Conservation (phyloP, 2,113 vertebrate genomes). For the Stigmatopora argus region DNA sequence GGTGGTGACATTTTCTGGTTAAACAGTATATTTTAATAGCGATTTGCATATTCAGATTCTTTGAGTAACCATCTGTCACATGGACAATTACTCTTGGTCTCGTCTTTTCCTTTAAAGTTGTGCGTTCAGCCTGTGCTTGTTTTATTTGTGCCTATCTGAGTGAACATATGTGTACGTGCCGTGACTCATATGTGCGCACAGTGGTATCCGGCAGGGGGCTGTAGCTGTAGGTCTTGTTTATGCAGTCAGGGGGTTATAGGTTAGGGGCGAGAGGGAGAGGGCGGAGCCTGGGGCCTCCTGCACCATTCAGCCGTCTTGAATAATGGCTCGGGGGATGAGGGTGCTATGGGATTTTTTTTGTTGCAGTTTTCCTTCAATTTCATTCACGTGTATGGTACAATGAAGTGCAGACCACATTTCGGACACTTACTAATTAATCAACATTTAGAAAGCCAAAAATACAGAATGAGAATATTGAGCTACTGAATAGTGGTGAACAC, state of each 20-base stretch:
- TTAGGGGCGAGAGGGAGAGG: conserved; percentile 54
- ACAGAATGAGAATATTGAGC: conserved; percentile 1
- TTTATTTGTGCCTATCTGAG: conserved; percentile 4
- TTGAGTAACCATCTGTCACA: no score
- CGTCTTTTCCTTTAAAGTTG: background rate
- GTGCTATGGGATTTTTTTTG: conserved; percentile 30
- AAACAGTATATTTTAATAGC: no score
- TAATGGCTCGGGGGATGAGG: conserved; percentile 52
- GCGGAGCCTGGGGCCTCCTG: conserved; percentile 60
- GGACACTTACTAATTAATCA: background rate
- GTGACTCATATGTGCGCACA: conserved; percentile 47
- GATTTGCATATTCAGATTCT: no score
- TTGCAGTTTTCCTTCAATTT: conserved; percentile 18
- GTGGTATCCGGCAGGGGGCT: conserved; percentile 58
- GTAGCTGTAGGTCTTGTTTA: conserved; percentile 69
- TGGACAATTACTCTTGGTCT: no score
- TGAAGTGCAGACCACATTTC: conserved; percentile 11
- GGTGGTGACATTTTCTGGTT: no score
- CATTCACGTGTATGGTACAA: conserved; percentile 12
- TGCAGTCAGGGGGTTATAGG: conserved; percentile 62
- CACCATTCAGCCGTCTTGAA: conserved; percentile 63
- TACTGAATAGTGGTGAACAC: no score
- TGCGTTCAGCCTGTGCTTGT: conserved; percentile 4
- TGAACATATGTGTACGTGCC: conserved; percentile 43
- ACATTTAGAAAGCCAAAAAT: conserved; percentile 2